A percentile compares a stretch with the other conserved stretches of the same genome.
phyloP scores from a whole-genome alignment of 2,797 vertebrate genomes.

The Amniataba percoides region DNA sequence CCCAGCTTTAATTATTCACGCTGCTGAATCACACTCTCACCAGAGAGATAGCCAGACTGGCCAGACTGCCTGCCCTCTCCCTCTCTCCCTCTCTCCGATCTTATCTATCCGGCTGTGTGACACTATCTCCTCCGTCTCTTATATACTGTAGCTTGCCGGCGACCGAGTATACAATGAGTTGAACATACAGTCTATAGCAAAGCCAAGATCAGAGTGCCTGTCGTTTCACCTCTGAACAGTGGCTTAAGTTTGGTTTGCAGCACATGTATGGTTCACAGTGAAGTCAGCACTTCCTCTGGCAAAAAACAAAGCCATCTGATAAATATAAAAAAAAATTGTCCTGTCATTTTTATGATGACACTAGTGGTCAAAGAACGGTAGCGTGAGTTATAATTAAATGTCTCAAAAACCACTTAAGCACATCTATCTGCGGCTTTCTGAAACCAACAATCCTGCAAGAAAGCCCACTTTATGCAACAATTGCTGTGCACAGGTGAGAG shows the following conservation, averaged over 20 bases:
- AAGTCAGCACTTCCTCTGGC: not conserved
- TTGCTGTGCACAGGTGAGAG: not conserved
- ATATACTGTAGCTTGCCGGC: slow-evolving; percentile 21
- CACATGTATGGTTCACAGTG: not conserved
- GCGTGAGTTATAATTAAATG: too few relatives aligned
- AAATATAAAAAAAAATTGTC: not conserved
- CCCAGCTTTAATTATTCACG: slow-evolving; percentile 85
- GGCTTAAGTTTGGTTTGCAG: not conserved
- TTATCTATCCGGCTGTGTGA: slow-evolving; percentile 63
- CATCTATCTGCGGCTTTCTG: not conserved
- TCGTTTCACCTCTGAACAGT: not conserved
- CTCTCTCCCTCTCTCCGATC: slow-evolving; percentile 56
- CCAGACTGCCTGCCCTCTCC: slow-evolving; percentile 59
- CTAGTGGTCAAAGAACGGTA: not conserved
- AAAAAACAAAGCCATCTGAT: not conserved
- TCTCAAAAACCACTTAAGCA: not conserved
- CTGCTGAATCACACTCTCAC: slow-evolving; percentile 81
- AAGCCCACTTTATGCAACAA: not conserved
- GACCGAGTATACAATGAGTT: slow-evolving; percentile 2
- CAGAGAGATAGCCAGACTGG: slow-evolving; percentile 67
- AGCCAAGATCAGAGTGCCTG: not conserved
- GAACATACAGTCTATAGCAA: not conserved
- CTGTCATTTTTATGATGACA: not conserved
- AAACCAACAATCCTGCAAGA: not conserved
- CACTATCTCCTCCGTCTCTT: slow-evolving; percentile 64